Evolutionary conservation across 2,888 invertebrate genomes (phyloP).

Genomic region (Sympetrum striolatum): DNA sequence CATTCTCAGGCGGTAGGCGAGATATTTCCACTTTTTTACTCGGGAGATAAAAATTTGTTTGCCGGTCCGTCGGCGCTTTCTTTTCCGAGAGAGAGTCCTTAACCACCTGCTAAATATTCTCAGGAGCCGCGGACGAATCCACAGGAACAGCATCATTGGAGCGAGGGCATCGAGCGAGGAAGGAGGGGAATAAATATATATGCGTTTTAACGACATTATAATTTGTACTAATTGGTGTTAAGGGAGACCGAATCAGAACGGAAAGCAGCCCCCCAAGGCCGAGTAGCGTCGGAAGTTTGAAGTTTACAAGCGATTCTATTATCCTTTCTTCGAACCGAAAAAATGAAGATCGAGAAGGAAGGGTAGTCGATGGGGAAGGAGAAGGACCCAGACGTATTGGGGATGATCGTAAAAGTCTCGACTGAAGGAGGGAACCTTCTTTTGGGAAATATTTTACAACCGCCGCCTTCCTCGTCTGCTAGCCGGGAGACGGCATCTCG

Average conservation of each 20-base stretch:
- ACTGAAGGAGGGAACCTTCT: neutral
- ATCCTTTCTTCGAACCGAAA: neutral
- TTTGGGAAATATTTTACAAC: neutral
- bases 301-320: neutral
- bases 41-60: slow-evolving; percentile 7
- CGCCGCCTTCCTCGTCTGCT: neutral
- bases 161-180: neutral
- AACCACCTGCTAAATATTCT: slow-evolving; percentile 32
- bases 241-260: neutral
- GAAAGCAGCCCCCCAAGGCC: neutral
- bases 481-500: neutral
- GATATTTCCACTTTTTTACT: no score
- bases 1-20: no score
- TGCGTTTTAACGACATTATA: slow-evolving; percentile 29
- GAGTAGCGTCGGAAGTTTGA: neutral
- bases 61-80: neutral
- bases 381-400: neutral
- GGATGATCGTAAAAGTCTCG: slow-evolving; percentile 24
- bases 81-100: neutral
- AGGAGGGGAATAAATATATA: neutral
- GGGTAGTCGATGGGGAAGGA: neutral
- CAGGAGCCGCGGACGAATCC: neutral
- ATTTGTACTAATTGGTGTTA: slow-evolving; percentile 30
- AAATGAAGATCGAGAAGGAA: neutral
- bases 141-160: neutral